These are phyloP conservation scores for Yasuhikotakia modesta DNA, from an alignment of 2,797 vertebrate species.

Conservation along the genomic window DNA sequence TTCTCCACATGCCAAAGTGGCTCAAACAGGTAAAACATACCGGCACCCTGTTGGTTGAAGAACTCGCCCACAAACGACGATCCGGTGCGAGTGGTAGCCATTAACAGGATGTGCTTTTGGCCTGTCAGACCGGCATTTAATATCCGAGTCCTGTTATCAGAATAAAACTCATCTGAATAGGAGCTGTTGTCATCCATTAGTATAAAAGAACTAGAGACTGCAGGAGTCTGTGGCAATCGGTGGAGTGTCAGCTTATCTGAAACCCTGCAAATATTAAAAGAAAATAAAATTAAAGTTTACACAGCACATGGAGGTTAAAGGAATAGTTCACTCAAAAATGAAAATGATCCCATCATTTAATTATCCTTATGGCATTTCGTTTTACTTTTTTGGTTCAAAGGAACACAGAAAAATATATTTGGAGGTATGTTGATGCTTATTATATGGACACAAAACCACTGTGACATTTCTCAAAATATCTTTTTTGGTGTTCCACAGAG, in stretches of 20 bases:
- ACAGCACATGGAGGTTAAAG: not conserved
- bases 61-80: slow-evolving; percentile 88
- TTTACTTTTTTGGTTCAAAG: too few species aligned
- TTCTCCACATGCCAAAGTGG: slow-evolving; percentile 86
- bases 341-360: too few species aligned
- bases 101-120: slow-evolving; percentile 81
- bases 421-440: too few species aligned
- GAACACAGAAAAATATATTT: too few species aligned
- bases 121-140: slow-evolving; percentile 17
- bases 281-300: not conserved
- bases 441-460: too few species aligned
- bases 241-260: slow-evolving; percentile 79
- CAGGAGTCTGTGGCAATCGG: slow-evolving; percentile 70
- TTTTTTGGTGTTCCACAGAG: too few species aligned
- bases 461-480: too few species aligned
- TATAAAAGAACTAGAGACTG: slow-evolving; percentile 63
- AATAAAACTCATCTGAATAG: slow-evolving; percentile 70
- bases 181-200: slow-evolving; percentile 71
- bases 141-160: slow-evolving; percentile 71
- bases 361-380: too few species aligned
- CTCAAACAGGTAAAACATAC: slow-evolving; percentile 87
- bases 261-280: slow-evolving; percentile 69
- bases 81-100: slow-evolving; percentile 86
- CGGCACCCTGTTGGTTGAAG: slow-evolving; percentile 84
- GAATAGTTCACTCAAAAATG: too few species aligned